A percentile compares a stretch with the other conserved stretches of the same genome.
phyloP scores from a whole-genome alignment of 1,140 invertebrate species.

The Eciton burchellii region DNA sequence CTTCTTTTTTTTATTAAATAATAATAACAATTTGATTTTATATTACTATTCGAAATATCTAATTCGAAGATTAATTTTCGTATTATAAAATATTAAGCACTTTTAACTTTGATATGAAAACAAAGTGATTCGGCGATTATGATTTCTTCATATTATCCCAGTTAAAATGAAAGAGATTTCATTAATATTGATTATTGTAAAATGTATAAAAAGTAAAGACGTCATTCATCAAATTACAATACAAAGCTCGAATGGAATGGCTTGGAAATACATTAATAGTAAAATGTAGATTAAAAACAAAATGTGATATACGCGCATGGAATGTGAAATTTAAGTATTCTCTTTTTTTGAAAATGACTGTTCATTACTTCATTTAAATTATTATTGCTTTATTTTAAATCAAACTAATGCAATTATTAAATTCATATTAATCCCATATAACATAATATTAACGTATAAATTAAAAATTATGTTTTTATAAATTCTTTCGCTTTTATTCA shows the following conservation, averaged over 20 bases:
- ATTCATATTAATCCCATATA: slow-evolving; percentile 26
- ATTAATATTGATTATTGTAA: slow-evolving; percentile 14
- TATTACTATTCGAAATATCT: slow-evolving; percentile 61
- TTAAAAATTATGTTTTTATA: slow-evolving; percentile 34
- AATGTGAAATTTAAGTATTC: slow-evolving; percentile 62
- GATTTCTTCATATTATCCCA: slow-evolving; percentile 44
- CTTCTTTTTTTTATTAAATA: slow-evolving; percentile 34
- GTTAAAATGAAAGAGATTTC: slow-evolving; percentile 35
- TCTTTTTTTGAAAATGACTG: slow-evolving; percentile 27
- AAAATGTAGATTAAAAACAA: slow-evolving; percentile 28
- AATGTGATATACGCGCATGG: slow-evolving; percentile 43
- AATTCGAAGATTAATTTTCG: slow-evolving; percentile 38
- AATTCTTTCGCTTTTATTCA: slow-evolving; percentile 2
- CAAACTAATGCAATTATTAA: slow-evolving; percentile 19
- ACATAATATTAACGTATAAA: slow-evolving; percentile 12
- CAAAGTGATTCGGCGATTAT: slow-evolving; percentile 57
- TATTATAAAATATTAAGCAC: slow-evolving; percentile 65
- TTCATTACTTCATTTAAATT: slow-evolving; percentile 25
- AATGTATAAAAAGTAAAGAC: slow-evolving; percentile 37
- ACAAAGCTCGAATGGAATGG: slow-evolving; percentile 62
- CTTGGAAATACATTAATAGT: slow-evolving; percentile 24
- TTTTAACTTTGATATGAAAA: slow-evolving; percentile 66
- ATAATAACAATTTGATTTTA: slow-evolving; percentile 52
- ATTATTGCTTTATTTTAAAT: slow-evolving; percentile 19
- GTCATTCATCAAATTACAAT: slow-evolving; percentile 46